Base-by-base conservation (phyloP, 2,888 invertebrate species). In the Pseudococcus longispinus region DNA sequence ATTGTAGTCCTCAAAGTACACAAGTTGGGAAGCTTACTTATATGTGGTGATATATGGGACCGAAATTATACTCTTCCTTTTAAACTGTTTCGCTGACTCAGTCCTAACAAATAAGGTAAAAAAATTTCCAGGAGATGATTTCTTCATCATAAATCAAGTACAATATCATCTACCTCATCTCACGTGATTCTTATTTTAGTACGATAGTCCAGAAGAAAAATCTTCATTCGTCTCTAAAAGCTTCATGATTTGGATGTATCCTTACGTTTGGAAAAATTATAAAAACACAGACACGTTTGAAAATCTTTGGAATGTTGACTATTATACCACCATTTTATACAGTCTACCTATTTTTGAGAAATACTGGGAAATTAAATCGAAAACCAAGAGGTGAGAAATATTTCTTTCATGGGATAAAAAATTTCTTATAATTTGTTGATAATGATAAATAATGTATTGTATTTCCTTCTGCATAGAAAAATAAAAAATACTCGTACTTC, bases 81-180 rank as follows among this genome's bases (percentile, higher is more conserved):
- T 77, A 9, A 77, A 77, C 29, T 77, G 77, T 37, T 77, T 77
- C 8, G 77, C 77, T 37, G 77, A 77, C 77, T 37, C 77, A 77
- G n/a, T 18, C 13, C 29, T 77, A 6, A 77, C 37, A 26, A 65
- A 65, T 26, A 65, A 65, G 65, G 65, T 65, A 26, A 15, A 46
- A 46, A 11, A 46, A 1, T 46, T 46, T 37, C 37, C 37, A 37
- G 37, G 0, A 37, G 9, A 37, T 37, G 5, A 37, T 4, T 9
- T 37, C 37, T n/a, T 5, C 15, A 26, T 70, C 2, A 29, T 70
- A 4, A 37, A 37, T 32, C 6, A 6, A 32, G 6, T 32, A 32
- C 2, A 6, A 32, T 32, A 5, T 32, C 32, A 32, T 2, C 32
- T 32, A 32, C 2, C 32, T 32, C 32, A 70, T 70, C 3, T 9